Percentiles rank a stretch among this genome's conserved stretches.
phyloP scores from a whole-genome alignment of 2,888 invertebrate genomes.

The Eupithecia tripunctaria region DNA sequence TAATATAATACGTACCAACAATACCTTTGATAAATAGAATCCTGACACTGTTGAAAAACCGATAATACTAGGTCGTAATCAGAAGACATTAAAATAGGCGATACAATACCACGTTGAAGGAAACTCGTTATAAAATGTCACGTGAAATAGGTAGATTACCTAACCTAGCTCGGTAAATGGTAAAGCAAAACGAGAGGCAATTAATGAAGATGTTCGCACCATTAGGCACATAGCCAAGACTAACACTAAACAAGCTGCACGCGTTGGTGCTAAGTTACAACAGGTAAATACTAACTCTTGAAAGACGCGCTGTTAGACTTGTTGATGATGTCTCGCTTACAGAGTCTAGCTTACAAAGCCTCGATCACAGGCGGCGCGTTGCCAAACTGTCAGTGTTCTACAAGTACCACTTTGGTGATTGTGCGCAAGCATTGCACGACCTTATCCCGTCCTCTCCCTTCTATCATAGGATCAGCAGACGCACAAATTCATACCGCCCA shows the following conservation, averaged over 20 bases:
- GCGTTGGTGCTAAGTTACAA: too few relatives aligned
- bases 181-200: slow-evolving; percentile 13
- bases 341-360: too few relatives aligned
- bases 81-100: neutral
- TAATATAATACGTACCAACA: neutral
- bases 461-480: too few relatives aligned
- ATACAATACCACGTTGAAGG: neutral
- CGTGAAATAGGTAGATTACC: neutral
- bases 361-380: too few relatives aligned
- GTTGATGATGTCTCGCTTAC: too few relatives aligned
- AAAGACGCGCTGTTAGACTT: too few relatives aligned
- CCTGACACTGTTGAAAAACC: neutral
- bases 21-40: neutral
- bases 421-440: too few relatives aligned
- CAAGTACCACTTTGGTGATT: too few relatives aligned
- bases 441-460: too few relatives aligned
- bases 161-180: neutral
- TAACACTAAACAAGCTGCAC: slow-evolving; percentile 8
- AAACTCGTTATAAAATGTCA: neutral
- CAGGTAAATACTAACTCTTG: neutral
- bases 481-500: too few relatives aligned
- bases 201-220: slow-evolving; percentile 23
- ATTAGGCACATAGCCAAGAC: slow-evolving; percentile 29
- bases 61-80: neutral
- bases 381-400: too few relatives aligned